Percentiles rank a stretch among this genome's conserved stretches.
Conservation (phyloP, 2,797 vertebrate genomes). For the Platyrinchus mystaceus region DNA sequence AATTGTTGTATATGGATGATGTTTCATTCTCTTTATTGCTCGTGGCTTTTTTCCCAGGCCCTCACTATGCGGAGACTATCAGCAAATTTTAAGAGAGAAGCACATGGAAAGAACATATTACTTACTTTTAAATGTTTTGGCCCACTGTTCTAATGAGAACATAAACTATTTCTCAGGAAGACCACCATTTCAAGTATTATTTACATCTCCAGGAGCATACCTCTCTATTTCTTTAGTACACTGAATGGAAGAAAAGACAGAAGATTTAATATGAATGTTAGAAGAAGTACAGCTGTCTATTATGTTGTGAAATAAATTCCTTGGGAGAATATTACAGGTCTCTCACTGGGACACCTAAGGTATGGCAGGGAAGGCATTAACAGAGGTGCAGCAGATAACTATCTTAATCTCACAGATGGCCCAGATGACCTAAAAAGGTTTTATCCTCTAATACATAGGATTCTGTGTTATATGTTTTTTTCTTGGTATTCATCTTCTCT, state of each 20-base stretch:
- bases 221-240: neutral
- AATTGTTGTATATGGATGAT: neutral
- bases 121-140: neutral
- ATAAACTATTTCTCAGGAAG: neutral
- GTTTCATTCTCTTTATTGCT: neutral
- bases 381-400: neutral
- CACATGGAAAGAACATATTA: neutral
- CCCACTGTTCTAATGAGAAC: neutral
- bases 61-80: neutral
- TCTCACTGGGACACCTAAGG: neutral
- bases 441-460: neutral
- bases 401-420: neutral
- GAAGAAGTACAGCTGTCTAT: neutral
- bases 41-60: neutral
- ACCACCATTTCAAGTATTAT: neutral
- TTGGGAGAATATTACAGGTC: neutral
- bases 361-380: neutral
- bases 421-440: neutral
- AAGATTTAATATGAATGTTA: neutral
- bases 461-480: neutral
- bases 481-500: neutral
- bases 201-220: neutral
- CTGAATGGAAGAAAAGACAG: neutral
- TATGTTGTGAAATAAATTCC: neutral
- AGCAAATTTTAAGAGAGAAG: neutral